These are phyloP conservation scores for Omphaloscelis lunosa DNA, from an alignment of 2,888 invertebrate species.

Conservation along the genomic window DNA sequence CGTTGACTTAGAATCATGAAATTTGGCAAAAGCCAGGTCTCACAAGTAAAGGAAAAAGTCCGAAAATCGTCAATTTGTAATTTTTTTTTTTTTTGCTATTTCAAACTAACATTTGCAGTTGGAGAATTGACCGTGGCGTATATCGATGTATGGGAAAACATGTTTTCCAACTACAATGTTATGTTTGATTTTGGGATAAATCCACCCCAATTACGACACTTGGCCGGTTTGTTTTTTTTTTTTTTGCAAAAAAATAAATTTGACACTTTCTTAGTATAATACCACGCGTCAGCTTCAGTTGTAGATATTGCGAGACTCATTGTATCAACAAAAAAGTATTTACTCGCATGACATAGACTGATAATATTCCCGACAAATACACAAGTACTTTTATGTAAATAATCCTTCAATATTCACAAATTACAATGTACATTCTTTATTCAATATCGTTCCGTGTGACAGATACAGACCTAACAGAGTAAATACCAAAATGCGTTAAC, in stretches of 20 bases:
- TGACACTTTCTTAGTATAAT: not conserved
- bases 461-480: conserved; percentile 13
- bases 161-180: no score
- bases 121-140: no score
- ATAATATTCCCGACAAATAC: conserved; percentile 4
- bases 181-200: no score
- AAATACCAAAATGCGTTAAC: conserved; percentile 12
- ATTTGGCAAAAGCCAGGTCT: no score
- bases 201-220: no score
- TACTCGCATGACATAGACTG: not conserved
- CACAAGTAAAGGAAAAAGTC: no score
- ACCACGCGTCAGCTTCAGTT: not conserved
- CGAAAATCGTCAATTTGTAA: no score
- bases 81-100: no score
- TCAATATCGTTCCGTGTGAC: conserved; percentile 15
- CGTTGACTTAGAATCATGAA: no score
- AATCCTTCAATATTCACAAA: conserved; percentile 16
- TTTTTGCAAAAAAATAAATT: not conserved
- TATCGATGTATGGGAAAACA: no score
- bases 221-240: no score
- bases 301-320: not conserved
- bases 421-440: conserved; percentile 11
- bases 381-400: conserved; percentile 9
- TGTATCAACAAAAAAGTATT: not conserved
- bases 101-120: no score